Base-by-base conservation (phyloP, 2,888 invertebrate species). In the Xylocampa areola region DNA sequence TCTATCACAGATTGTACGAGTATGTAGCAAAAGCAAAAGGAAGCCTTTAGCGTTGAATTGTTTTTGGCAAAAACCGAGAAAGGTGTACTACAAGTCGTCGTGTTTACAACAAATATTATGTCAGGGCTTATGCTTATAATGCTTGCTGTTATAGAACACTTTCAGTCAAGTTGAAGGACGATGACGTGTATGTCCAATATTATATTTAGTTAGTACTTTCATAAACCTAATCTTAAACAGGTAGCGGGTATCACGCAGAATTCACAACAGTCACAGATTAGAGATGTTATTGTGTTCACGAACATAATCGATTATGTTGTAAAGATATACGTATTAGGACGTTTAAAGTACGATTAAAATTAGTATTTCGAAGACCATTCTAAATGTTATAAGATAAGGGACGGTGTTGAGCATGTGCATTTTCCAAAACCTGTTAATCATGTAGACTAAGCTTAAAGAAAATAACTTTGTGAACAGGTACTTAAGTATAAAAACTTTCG, bases 141-240 rank as follows among this genome's bases (percentile, higher is more conserved):
- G n/a, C n/a, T n/a, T n/a, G n/a, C n/a, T n/a, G n/a, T n/a, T n/a
- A n/a, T n/a, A n/a, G 39, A 29, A 30, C 19, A 29, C 19, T 37
- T 11, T n/a, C 37, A 66, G 62, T 67, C 68, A 66, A 68, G 66
- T 66, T 66, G 50, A 66, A 66, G 66, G 68, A 39, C 62, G 17
- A 33, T 10, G 19, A 23, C n/a, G 35, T 23, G 33, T 44, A 17
- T 10, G 4, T 5, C 8, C 27, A 14, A 36, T 21, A 54, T 48
- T 35, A 33, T 27, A 21, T n/a, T n/a, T n/a, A n/a, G n/a, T 17
- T 49, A 66, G 62, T 35, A 50, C 17, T 41, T 43, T 57, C 50
- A 55, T 8, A 29, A 23, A 5, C 27, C 7, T 62, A 50, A 66
- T 68, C 65, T 47, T 33, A 55, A 37, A n/a, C 5, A 58, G 55